A percentile compares a stretch with the other conserved stretches of the same genome.
Conservation (phyloP, 2,113 vertebrate genomes). For the Mirza zaza region DNA sequence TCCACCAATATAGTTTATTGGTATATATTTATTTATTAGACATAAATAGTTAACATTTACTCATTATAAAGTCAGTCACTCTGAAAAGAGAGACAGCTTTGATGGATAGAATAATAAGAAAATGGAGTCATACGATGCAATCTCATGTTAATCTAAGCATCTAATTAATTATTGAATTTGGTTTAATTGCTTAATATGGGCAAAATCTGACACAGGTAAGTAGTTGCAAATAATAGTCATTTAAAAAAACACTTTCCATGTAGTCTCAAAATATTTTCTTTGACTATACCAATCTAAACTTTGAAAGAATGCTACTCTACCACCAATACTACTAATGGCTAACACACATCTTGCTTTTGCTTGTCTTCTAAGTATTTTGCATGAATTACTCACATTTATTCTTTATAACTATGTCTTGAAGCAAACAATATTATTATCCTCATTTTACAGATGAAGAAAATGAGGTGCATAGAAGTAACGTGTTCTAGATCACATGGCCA, state of each 20-base stretch:
- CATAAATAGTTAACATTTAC: background rate
- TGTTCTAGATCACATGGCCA: background rate
- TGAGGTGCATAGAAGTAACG: background rate
- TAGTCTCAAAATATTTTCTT: conserved; percentile 22
- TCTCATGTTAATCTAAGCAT: background rate
- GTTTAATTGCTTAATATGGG: background rate
- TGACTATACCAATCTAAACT: background rate
- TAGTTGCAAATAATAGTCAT: background rate
- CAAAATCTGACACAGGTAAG: background rate
- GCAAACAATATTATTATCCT: background rate
- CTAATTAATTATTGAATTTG: background rate
- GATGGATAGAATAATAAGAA: background rate
- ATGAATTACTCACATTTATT: background rate
- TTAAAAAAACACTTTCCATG: background rate
- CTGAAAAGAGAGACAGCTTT: background rate
- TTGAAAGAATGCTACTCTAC: background rate
- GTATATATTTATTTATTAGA: background rate
- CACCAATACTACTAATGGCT: background rate
- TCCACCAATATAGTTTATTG: background rate
- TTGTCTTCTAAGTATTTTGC: background rate
- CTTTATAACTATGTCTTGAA: background rate
- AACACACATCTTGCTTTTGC: background rate
- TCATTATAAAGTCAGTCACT: background rate
- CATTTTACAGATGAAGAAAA: conserved; percentile 36
- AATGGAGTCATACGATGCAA: background rate